Percentiles rank a stretch among this genome's conserved stretches.
Evolutionary conservation across 2,888 invertebrate genomes (phyloP).

Genomic region (Agrochola circellaris): DNA sequence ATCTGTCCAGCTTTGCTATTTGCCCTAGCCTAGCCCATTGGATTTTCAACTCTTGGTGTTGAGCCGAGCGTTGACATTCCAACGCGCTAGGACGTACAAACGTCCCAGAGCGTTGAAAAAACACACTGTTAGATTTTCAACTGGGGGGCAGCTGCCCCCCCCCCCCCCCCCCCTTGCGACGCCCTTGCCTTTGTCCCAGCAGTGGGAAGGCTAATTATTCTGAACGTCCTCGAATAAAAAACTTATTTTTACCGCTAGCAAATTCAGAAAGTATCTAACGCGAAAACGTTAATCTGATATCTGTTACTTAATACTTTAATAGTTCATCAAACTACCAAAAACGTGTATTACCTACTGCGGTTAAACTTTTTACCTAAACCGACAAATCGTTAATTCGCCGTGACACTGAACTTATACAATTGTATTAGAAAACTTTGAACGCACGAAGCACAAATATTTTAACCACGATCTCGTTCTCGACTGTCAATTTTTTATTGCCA

Average conservation of each 20-base stretch:
- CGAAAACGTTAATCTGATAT: neutral
- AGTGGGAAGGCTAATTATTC: too few relatives aligned
- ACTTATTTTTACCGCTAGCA: neutral
- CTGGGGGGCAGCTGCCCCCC: too few relatives aligned
- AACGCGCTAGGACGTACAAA: too few relatives aligned
- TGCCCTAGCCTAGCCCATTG: too few relatives aligned
- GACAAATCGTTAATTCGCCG: constrained; percentile 38
- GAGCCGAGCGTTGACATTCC: too few relatives aligned
- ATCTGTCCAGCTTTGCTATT: too few relatives aligned
- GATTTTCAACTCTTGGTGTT: too few relatives aligned
- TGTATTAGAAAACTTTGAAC: neutral
- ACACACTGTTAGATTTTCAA: too few relatives aligned
- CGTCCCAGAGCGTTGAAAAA: too few relatives aligned
- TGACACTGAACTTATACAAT: constrained; percentile 32
- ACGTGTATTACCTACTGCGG: constrained; percentile 4
- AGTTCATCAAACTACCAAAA: constrained; percentile 28
- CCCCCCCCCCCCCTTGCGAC: too few relatives aligned
- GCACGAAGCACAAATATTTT: constrained; percentile 38
- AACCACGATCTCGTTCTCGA: constrained; percentile 38
- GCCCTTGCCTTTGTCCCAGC: too few relatives aligned
- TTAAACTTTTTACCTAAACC: constrained; percentile 10
- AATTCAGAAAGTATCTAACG: neutral
- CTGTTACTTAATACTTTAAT: constrained; percentile 1
- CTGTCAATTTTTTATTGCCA: constrained; percentile 14
- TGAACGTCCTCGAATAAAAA: too few relatives aligned